Base-by-base conservation (phyloP, 2,113 vertebrate genomes). In the Gyps fulvus region DNA sequence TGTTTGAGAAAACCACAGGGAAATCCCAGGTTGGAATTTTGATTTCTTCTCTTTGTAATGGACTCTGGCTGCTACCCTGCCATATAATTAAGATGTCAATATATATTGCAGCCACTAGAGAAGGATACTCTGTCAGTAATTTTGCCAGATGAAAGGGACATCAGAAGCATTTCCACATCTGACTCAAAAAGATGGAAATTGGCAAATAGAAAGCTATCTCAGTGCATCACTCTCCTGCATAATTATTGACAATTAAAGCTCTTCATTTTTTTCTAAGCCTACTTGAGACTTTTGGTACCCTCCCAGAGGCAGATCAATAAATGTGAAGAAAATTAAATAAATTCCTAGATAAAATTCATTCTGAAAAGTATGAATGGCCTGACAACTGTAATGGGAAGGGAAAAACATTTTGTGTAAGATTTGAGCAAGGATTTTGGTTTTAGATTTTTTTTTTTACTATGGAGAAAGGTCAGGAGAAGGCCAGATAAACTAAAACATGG, bases 11-110 rank as follows among this genome's bases (percentile, higher is more conserved):
- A 88, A 83, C 50, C 85, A 91, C 40, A 61, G 66, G 66, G 92
- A 91, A 92, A 92, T 87, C 80, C 57, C 52, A 85, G 70, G 40
- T 12, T 83, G 55, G 80, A 93, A 94, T 96, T 97, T 93, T 95
- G 38, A 85, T 92, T 95, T 87, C 49, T 82, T 88, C 42, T 90
- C 40, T 87, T 92, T 4, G 0, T 83, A 90, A 92, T 89, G 42
- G 83, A 77, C 49, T 79, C 42, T 71, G 72, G 29, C 85, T 93
- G 20, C 63, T 90, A 77, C 20, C 11, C 11, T 93, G 82, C 15
- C 52, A 52, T 59, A 71, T 95, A 92, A 89, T 85, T 95, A 95
- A 89, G 31, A 15, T 95, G 85, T 79, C 94, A 92, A 70, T 82
- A 90, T 38, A 59, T 67, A 73, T 79, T 84, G 38, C 32, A 96